Evolutionary conservation across 2,113 vertebrate genomes (phyloP).

Genomic region (Gasterosteus aculeatus): DNA sequence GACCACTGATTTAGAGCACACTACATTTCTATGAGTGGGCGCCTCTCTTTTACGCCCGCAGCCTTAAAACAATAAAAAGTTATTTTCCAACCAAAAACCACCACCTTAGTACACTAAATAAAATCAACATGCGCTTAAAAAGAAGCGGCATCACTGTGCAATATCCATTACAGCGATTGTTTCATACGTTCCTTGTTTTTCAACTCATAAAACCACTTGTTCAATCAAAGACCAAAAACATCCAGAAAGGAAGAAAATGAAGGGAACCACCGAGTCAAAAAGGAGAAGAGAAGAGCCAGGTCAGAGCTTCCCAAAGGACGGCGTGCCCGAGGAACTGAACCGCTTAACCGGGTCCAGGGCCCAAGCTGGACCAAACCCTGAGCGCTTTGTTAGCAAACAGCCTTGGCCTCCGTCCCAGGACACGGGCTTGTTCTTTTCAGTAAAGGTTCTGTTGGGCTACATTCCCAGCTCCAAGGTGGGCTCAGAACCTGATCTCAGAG

Average conservation of each 20-base stretch:
- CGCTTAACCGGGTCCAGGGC: conserved; percentile 28
- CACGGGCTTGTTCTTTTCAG: conserved; percentile 48
- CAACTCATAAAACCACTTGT: conserved; percentile 46
- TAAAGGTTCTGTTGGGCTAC: conserved; percentile 47
- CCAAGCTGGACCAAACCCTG: conserved; percentile 37
- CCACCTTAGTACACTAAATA: conserved; percentile 48
- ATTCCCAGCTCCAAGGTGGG: conserved; percentile 68
- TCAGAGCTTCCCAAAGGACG: conserved; percentile 26
- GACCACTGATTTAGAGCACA: conserved; percentile 34
- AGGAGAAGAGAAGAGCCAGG: conserved; percentile 28
- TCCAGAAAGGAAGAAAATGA: conserved; percentile 24
- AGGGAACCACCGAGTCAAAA: conserved; percentile 9
- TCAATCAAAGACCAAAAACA: conserved; percentile 54
- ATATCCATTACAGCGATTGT: conserved; percentile 46
- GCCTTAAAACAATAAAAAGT: conserved; percentile 47
- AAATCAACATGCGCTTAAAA: conserved; percentile 49
- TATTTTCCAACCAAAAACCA: conserved; percentile 46
- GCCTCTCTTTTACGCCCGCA: conserved; percentile 11
- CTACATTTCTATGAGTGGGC: conserved; percentile 31
- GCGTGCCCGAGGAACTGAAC: conserved; percentile 33
- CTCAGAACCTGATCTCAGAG: conserved; percentile 57
- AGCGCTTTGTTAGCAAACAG: conserved; percentile 37
- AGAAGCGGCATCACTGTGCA: conserved; percentile 22
- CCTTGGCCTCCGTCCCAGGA: conserved; percentile 40
- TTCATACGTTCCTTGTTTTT: conserved; percentile 55